Conservation (phyloP, 2,888 invertebrate genomes). For the Polymixis lichenea region DNA sequence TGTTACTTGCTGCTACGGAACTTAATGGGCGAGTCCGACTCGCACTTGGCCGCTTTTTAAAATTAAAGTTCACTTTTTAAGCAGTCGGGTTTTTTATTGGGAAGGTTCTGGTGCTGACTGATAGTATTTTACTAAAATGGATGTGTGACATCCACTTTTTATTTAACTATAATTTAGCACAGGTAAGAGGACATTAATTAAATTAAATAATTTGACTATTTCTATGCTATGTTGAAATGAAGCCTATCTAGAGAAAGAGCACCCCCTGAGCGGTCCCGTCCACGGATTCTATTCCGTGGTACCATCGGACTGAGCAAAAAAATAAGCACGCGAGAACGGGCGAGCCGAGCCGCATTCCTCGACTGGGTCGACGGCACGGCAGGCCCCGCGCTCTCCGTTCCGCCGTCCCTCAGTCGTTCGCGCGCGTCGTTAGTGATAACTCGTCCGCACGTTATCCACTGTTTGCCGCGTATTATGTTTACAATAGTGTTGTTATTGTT, state of each 20-base stretch:
- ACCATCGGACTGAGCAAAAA: constrained; percentile 79
- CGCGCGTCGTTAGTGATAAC: constrained; percentile 83
- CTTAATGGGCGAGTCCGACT: too few species aligned
- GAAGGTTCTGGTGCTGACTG: too few species aligned
- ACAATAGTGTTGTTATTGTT: constrained; percentile 86
- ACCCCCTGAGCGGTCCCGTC: constrained; percentile 70
- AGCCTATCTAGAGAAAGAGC: constrained; percentile 37
- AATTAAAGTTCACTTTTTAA: too few species aligned
- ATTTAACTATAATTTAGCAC: not conserved
- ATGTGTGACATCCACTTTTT: too few species aligned
- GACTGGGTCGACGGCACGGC: constrained; percentile 87
- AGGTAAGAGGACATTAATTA: not conserved
- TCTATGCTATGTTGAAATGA: constrained; percentile 4
- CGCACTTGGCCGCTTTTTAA: too few species aligned
- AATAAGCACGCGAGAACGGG: constrained; percentile 85
- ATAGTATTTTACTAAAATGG: too few species aligned
- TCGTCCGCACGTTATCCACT: constrained; percentile 75
- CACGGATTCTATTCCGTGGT: constrained; percentile 10
- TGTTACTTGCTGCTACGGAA: too few species aligned
- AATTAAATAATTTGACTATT: not conserved
- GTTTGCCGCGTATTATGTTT: constrained; percentile 85
- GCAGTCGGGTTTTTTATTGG: too few species aligned
- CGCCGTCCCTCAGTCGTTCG: constrained; percentile 81
- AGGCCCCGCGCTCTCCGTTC: constrained; percentile 72
- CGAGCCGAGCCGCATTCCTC: constrained; percentile 88